Conservation (phyloP, 2,113 vertebrate genomes). For the Cyanoramphus novaezelandiae region DNA sequence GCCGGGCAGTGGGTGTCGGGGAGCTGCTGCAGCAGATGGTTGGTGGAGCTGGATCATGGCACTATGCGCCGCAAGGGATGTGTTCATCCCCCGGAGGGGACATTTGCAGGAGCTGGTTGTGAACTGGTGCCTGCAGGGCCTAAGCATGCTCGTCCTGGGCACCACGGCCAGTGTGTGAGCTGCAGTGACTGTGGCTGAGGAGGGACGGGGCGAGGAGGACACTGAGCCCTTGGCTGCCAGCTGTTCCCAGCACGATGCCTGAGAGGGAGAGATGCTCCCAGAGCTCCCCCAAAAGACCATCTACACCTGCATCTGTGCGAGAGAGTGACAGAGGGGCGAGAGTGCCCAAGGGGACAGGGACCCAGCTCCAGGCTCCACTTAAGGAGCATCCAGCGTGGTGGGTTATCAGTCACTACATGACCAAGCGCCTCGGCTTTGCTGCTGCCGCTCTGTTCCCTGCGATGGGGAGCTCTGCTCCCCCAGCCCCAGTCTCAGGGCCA, state of each 20-base stretch:
- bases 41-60: background rate
- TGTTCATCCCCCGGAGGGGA: background rate
- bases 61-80: accelerated
- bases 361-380: background rate
- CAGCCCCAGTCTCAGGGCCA: background rate
- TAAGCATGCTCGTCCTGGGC: background rate
- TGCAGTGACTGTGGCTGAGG: accelerated
- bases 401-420: background rate
- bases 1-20: background rate
- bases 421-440: background rate
- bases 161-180: accelerated
- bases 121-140: background rate
- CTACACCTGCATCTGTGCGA: background rate
- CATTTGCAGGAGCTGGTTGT: background rate
- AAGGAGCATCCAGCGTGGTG: accelerated
- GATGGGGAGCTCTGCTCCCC: background rate
- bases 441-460: background rate
- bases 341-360: background rate
- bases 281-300: background rate
- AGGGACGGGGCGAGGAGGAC: background rate
- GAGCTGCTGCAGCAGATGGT: slow-evolving; percentile 21
- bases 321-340: accelerated
- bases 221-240: background rate
- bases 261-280: background rate
- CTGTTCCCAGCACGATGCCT: background rate